Evolutionary conservation across 2,113 vertebrate species (phyloP), one percentile per base, ranked within the genome.

Genomic region (Larimichthys crocea): DNA sequence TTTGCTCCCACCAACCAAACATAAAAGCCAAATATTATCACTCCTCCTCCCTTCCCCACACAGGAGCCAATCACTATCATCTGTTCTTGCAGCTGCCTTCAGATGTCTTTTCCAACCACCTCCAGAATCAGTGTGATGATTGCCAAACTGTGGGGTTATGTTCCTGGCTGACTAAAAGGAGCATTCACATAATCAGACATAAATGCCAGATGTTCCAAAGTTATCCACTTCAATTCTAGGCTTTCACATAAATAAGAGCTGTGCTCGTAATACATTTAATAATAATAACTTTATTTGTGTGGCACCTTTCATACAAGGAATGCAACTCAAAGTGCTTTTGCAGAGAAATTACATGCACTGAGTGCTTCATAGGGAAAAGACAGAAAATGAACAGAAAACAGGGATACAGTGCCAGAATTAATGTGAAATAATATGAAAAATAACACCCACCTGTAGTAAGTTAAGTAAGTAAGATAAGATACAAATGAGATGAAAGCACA

Each of bases 141-240:
- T 65, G 80, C 76, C 73, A 60, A 77, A 61, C 66, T 40, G 84
- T 4, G 0, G 49, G 44, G 49, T 44, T 52, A 40, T 69, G 15
- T 24, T 42, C 22, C 64, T 74, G 68, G 57, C 56, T 12, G n/a
- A 78, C 85, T 66, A 70, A 7, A 4, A 59, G 35, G 48, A 69
- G 70, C 64, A 46, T 75, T 78, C 14, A 3, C 0, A 4, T 84
- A 74, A 90, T 86, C 73, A 1, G 48, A 10, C 31, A 31, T 83
- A 68, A 86, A 85, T 59, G 22, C 70, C 80, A 81, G 79, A 74
- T 80, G 82, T 85, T 14, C 44, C 10, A 29, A 16, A 11, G 17
- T 73, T 9, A 49, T 9, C 42, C 11, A 15, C 6, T 19, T 12
- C 42, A 17, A 26, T 29, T 46, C 16, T 9, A 14, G 15, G n/a